A percentile compares a stretch with the other conserved stretches of the same genome.
These are phyloP conservation scores for Aphelenchoides besseyi DNA, from an alignment of 1,140 invertebrate genomes.

Conservation along the genomic window DNA sequence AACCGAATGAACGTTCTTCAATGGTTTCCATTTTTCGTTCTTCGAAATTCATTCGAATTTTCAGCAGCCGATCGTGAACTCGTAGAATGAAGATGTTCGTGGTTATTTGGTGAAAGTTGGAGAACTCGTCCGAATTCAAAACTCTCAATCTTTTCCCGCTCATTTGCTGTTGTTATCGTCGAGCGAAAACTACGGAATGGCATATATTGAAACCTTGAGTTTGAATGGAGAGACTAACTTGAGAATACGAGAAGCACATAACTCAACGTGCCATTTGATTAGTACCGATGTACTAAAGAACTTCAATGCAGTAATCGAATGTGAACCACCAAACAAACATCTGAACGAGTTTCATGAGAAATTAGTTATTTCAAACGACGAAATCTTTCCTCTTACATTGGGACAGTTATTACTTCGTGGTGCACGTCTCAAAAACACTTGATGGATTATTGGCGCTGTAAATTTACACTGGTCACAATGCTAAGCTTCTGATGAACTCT, in stretches of 20 bases:
- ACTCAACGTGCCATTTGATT: slow-evolving; percentile 74
- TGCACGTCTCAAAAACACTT: slow-evolving; percentile 89
- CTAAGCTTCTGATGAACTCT: slow-evolving; percentile 60
- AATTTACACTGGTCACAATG: slow-evolving; percentile 61
- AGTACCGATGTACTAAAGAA: slow-evolving; percentile 73
- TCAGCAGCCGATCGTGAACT: neutral
- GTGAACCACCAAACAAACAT: slow-evolving; percentile 89
- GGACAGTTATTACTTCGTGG: slow-evolving; percentile 90
- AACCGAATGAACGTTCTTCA: neutral
- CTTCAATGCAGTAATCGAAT: slow-evolving; percentile 80
- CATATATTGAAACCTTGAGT: slow-evolving; percentile 99
- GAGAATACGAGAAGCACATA: slow-evolving; percentile 81
- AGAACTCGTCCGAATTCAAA: slow-evolving; percentile 82
- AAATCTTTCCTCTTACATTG: slow-evolving; percentile 69
- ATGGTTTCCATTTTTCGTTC: slow-evolving; percentile 1
- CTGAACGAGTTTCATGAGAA: slow-evolving; percentile 94
- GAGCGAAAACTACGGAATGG: slow-evolving; percentile 92
- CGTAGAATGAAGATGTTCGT: neutral
- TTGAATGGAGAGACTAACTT: slow-evolving; percentile 98
- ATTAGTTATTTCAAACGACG: slow-evolving; percentile 74
- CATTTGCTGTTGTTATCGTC: slow-evolving; percentile 84
- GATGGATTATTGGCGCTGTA: slow-evolving; percentile 77
- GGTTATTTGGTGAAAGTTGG: slow-evolving; percentile 81
- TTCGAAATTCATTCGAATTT: neutral
- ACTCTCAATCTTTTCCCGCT: slow-evolving; percentile 88